These are phyloP conservation scores for Listronotus oregonensis DNA, from an alignment of 1,140 invertebrate genomes.

Conservation along the genomic window DNA sequence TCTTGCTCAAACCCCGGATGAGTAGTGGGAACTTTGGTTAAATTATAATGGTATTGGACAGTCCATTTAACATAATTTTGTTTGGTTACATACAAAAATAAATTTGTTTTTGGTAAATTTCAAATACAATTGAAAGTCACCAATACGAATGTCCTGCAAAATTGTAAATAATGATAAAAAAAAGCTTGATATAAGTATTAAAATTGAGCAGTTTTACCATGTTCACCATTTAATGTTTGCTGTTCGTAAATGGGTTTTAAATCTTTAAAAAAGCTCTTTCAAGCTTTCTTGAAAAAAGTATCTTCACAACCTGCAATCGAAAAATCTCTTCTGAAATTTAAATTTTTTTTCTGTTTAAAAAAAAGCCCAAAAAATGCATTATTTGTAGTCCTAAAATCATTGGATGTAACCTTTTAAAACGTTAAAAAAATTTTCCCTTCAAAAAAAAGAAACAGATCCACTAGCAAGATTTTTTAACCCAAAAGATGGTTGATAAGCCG, in stretches of 20 bases:
- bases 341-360: constrained; percentile 36
- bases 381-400: constrained; percentile 56
- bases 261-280: constrained; percentile 32
- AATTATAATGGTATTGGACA: constrained; percentile 36
- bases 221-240: constrained; percentile 40
- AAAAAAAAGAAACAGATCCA: constrained; percentile 47
- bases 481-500: constrained; percentile 56
- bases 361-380: constrained; percentile 55
- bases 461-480: constrained; percentile 54
- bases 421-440: constrained; percentile 44
- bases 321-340: constrained; percentile 30
- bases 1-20: constrained; percentile 39
- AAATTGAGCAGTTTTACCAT: constrained; percentile 52
- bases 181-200: constrained; percentile 34
- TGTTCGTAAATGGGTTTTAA: constrained; percentile 38
- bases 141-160: constrained; percentile 43
- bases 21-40: constrained; percentile 33
- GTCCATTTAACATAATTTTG: constrained; percentile 38
- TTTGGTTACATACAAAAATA: constrained; percentile 35
- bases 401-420: constrained; percentile 57
- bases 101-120: constrained; percentile 33
- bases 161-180: constrained; percentile 41
- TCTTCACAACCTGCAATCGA: constrained; percentile 27
- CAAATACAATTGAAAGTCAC: constrained; percentile 43
- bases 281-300: constrained; percentile 37